These are phyloP conservation scores for Crocidura indochinensis DNA, from an alignment of 2,797 vertebrate species.

Conservation along the genomic window DNA sequence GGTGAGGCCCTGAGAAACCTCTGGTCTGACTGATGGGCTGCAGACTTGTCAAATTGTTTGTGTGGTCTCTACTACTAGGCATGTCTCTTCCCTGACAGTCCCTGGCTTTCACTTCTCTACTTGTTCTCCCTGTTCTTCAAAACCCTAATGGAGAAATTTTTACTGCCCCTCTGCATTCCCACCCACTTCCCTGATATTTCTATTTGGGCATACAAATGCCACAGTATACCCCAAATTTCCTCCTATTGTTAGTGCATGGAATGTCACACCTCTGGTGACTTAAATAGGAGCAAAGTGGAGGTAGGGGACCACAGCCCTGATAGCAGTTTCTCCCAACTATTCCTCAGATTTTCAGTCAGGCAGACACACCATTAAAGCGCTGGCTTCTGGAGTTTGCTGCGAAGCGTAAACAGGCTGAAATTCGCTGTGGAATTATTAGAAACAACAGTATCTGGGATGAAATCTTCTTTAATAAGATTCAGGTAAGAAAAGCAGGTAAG, in stretches of 20 bases:
- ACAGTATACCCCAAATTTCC: not conserved
- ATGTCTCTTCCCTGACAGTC: not conserved
- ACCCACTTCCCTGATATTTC: not conserved
- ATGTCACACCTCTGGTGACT: not conserved
- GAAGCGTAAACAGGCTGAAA: constrained; percentile 95
- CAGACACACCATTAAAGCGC: constrained; percentile 95
- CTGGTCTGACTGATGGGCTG: not conserved
- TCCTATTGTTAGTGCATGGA: not conserved
- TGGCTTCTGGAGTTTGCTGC: constrained; percentile 98
- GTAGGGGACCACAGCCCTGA: not conserved
- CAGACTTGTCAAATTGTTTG: not conserved
- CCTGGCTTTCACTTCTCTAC: not conserved
- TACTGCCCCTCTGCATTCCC: too few species aligned
- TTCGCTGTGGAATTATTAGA: constrained; percentile 95
- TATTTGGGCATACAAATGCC: not conserved
- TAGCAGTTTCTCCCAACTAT: not conserved
- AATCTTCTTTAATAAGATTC: constrained; percentile 98
- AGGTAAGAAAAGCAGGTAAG: constrained; percentile 90
- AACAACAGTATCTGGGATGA: constrained; percentile 98
- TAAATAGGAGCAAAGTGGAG: not conserved
- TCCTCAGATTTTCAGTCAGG: constrained; percentile 97
- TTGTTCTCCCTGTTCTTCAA: constrained; percentile 46
- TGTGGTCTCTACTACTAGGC: not conserved
- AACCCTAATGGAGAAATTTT: not conserved
- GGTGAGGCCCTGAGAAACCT: constrained; percentile 88